These are phyloP conservation scores for Galagoides demidoff DNA, from an alignment of 2,797 vertebrate species.

Conservation along the genomic window DNA sequence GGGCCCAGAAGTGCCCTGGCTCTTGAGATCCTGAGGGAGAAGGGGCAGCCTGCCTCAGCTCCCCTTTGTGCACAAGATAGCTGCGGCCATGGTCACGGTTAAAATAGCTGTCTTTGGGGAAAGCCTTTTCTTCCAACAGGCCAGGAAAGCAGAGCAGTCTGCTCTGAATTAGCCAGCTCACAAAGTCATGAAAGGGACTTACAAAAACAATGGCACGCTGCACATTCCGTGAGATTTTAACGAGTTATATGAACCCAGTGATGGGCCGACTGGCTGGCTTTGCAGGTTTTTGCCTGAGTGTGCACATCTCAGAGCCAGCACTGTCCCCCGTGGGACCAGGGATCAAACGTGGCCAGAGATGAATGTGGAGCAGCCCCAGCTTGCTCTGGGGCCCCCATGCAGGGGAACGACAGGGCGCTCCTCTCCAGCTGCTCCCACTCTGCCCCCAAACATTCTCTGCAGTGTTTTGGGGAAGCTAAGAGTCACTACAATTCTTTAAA, in stretches of 20 bases:
- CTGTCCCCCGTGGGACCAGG: slow-evolving; percentile 68
- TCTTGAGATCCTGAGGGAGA: slow-evolving; percentile 58
- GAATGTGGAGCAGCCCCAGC: slow-evolving; percentile 58
- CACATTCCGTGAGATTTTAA: slow-evolving; percentile 87
- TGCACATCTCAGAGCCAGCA: slow-evolving; percentile 76
- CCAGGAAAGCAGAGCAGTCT: slow-evolving; percentile 86
- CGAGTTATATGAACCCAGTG: slow-evolving; percentile 86
- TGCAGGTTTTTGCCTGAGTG: slow-evolving; percentile 82
- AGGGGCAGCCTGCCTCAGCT: slow-evolving; percentile 66
- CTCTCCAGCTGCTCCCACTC: slow-evolving; percentile 6
- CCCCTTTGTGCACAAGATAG: slow-evolving; percentile 80
- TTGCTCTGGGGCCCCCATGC: slow-evolving; percentile 48
- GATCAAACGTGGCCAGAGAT: slow-evolving; percentile 58
- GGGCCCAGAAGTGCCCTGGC: slow-evolving; percentile 66
- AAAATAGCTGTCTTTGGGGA: slow-evolving; percentile 87
- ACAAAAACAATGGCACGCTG: slow-evolving; percentile 88
- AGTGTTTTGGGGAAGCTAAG: slow-evolving; percentile 62
- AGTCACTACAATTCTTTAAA: slow-evolving; percentile 37
- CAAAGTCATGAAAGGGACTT: slow-evolving; percentile 89
- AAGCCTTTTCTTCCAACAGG: slow-evolving; percentile 85
- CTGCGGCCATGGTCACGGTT: slow-evolving; percentile 87
- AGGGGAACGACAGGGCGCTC: slow-evolving; percentile 59
- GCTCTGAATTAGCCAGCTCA: slow-evolving; percentile 87
- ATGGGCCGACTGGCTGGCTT: slow-evolving; percentile 85
- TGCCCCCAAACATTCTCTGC: slow-evolving; percentile 5